These are phyloP conservation scores for Acropora yongei DNA, from an alignment of 64 coral and sea anemone species.

Conservation along the genomic window DNA sequence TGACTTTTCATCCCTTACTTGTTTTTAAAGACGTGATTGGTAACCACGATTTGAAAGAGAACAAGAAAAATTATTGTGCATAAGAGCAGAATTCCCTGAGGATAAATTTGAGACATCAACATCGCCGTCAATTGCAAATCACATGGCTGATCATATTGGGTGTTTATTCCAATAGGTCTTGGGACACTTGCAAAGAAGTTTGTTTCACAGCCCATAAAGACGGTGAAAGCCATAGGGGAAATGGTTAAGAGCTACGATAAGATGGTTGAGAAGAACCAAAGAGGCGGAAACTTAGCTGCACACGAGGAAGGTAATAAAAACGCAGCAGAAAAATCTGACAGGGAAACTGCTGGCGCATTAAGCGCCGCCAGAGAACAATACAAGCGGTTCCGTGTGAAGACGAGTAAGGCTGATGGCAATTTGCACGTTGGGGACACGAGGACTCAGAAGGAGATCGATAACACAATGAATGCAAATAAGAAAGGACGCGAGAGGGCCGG, in stretches of 20 bases:
- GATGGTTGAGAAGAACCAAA: constrained; percentile 46
- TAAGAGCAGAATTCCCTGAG: not conserved
- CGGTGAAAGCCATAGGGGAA: not conserved
- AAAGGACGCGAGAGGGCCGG: constrained; percentile 48
- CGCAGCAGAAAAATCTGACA: constrained; percentile 43
- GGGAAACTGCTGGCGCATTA: constrained; percentile 42
- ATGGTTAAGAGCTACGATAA: constrained; percentile 42
- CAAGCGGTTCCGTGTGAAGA: constrained; percentile 48
- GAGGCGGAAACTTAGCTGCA: constrained; percentile 59
- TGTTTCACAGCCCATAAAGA: constrained; percentile 13
- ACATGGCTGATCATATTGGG: too few species aligned
- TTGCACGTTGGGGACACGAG: constrained; percentile 79
- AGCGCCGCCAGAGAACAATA: constrained; percentile 78
- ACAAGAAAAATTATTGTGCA: too few species aligned
- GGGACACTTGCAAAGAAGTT: constrained; percentile 57
- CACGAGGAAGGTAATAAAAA: constrained; percentile 69
- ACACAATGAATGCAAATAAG: constrained; percentile 72
- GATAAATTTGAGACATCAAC: not conserved
- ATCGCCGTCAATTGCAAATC: too few species aligned
- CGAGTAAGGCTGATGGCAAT: constrained; percentile 49
- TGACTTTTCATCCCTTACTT: not conserved
- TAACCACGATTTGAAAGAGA: too few species aligned
- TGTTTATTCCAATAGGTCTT: constrained; percentile 43
- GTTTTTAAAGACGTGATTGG: too few species aligned
- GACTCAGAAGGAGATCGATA: constrained; percentile 47